Evolutionary conservation across 2,888 invertebrate genomes (phyloP).

Genomic region (Oscheius onirici): DNA sequence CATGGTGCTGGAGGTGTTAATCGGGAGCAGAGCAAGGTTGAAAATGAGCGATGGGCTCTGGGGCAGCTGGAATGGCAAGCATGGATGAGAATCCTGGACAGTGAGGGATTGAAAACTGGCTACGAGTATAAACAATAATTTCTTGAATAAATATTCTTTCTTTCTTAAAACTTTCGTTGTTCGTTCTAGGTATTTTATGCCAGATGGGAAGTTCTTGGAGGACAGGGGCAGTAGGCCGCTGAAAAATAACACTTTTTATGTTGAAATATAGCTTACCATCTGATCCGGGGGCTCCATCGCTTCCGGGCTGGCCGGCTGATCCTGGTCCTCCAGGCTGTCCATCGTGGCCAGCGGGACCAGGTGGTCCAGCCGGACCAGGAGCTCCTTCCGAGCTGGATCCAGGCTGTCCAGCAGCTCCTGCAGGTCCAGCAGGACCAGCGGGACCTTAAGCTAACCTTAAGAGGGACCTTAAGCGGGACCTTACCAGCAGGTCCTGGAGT

Average conservation of each 20-base stretch:
- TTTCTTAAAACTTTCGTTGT: background rate
- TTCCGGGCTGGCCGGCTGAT: background rate
- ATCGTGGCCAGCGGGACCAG: background rate
- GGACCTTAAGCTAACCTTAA: too few species aligned
- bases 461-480: too few species aligned
- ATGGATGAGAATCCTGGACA: constrained; percentile 74
- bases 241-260: background rate
- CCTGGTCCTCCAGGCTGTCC: constrained; percentile 11
- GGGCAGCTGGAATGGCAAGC: constrained; percentile 76
- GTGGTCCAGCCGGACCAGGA: background rate
- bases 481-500: constrained; percentile 24
- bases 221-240: constrained; percentile 16
- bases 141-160: constrained; percentile 6
- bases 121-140: background rate
- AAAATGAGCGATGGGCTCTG: constrained; percentile 56
- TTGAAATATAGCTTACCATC: background rate
- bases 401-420: constrained; percentile 18
- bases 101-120: constrained; percentile 27
- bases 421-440: constrained; percentile 19
- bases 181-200: background rate
- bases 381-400: constrained; percentile 13
- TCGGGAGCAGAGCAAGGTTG: constrained; percentile 43
- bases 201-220: background rate
- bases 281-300: constrained; percentile 17
- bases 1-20: constrained; percentile 62